Evolutionary conservation across 1,140 invertebrate genomes (phyloP), one percentile per base, ranked within the genome.

Genomic region (Mactra quadrangularis): DNA sequence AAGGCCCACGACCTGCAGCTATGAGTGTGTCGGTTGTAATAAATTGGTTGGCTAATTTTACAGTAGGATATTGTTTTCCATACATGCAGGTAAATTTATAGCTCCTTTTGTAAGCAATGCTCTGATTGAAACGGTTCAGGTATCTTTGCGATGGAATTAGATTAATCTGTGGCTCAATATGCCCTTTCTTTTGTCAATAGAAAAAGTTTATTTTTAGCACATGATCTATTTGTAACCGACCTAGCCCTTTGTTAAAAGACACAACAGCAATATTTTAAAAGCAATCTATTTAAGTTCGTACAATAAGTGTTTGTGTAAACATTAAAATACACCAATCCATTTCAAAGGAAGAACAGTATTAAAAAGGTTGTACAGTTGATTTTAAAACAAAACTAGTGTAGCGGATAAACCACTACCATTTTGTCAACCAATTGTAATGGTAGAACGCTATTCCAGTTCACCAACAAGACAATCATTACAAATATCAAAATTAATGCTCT

Each of bases 11-110:
- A 86, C 97, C 98, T 33, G 97, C 97, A 77, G 99, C 99, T 85
- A 99, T 99, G 96, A 98, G 98, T 86, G 97, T 99, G 86, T 97
- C 98, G 29, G 98, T 99, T 29, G 95, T 99, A 86, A 97, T 99
- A 93, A 99, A 99, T 95, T 99, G 99, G 99, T 95, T 98, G 91
- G 97, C 97, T 89, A 99, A 99, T 94, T 99, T 99, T 94, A 94
- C 98, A 77, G 98, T 99, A 88, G 98, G 98, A 89, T 97, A 99
- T 91, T 96, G 96, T 89, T 99, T 99, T 95, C 97, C 95, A n/a
- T 91, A 93, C 0, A 89, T 97, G 70, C 94, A 96, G 84, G 92
- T 93, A 86, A 55, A 22, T 6, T 55, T 47, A 47, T 47, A 11
- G 19, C n/a, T 47, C 9, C 19, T 47, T 19, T 11, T 47, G 19